A percentile compares a stretch with the other conserved stretches of the same genome.
phyloP scores from a whole-genome alignment of 2,797 vertebrate species.

The Apogon hyalosoma region DNA sequence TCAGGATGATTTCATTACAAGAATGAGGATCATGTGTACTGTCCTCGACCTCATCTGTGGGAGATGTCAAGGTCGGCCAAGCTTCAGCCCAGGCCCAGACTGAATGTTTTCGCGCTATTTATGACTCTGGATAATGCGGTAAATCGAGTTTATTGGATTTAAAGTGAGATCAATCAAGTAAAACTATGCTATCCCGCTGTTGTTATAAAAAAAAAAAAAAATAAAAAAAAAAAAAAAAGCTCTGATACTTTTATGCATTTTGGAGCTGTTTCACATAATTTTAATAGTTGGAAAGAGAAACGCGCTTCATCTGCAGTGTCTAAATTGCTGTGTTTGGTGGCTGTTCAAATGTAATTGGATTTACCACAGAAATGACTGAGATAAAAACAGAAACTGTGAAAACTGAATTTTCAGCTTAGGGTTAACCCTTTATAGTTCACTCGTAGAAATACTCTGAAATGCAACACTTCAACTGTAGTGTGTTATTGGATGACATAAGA shows the following conservation, averaged over 20 bases:
- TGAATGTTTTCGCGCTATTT: no score
- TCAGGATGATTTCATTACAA: slow-evolving; percentile 3
- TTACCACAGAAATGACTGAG: not conserved
- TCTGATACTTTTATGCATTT: not conserved
- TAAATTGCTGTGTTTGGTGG: slow-evolving; percentile 6
- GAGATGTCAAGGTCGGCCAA: no score
- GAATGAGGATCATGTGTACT: slow-evolving; percentile 9
- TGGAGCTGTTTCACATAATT: slow-evolving; percentile 22
- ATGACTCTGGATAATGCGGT: no score
- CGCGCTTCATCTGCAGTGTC: slow-evolving; percentile 12
- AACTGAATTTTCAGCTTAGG: not conserved
- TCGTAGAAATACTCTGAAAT: no score
- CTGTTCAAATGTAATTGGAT: slow-evolving; percentile 9
- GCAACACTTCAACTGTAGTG: no score
- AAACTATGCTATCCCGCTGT: no score
- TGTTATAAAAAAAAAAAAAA: slow-evolving; percentile 13
- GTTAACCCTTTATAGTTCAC: not conserved
- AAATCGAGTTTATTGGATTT: no score
- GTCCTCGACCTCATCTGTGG: no score
- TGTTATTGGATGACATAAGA: no score
- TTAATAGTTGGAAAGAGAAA: slow-evolving; percentile 4
- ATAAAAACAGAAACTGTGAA: slow-evolving; percentile 13
- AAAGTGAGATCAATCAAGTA: no score
- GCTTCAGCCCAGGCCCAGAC: no score
- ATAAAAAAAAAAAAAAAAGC: no score